Base-by-base conservation (phyloP, 1,140 invertebrate species). In the Brachionus manjavacas region DNA sequence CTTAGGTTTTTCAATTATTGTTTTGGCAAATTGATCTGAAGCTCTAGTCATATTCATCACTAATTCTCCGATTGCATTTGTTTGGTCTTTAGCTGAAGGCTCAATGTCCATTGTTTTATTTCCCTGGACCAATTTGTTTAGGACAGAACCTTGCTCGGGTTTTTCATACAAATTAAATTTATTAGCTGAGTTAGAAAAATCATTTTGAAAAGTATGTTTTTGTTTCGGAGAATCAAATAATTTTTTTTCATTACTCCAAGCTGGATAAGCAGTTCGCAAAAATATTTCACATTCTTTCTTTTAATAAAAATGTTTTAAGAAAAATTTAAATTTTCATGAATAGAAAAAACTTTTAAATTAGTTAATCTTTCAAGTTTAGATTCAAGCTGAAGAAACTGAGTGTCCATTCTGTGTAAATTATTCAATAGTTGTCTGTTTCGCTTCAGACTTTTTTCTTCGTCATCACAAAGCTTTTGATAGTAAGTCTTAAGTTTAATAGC, bases 371-470 rank as follows among this genome's bases (percentile, higher is more conserved):
- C 79, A 28, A 81, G 52, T 60, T 81, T 81, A 11, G 79, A 81
- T 46, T 81, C 79, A 23, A 81, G 41, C 20, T 60, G 52, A 39
- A 46, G 28, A 81, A 81, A 81, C 41, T 81, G 79, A 23, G 79
- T 64, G 52, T 81, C 79, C 39, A 81, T 41, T 28, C 28, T 20
- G 3, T 81, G 52, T 14, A 81, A 68, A 81, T 81, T 43, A 14
- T 25, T n/a, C 2, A 81, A 43, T 39, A 81, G 52, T 41, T 81
- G 52, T 46, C 60, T 31, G 66, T 81, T 81, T 60, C 79, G 9
- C 28, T 35, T 81, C 11, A 81, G 16, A 31, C 79, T 81, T 68
- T 81, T 81, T 43, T 81, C 79, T 81, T 81, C 79, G 4, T 81
- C 52, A 14, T 81, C 52, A 11, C 79, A 81, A 12, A 81, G 20